Percentiles rank a stretch among this genome's conserved stretches.
Evolutionary conservation across 2,888 invertebrate species (phyloP).

Genomic region (Drosophila infuscata): DNA sequence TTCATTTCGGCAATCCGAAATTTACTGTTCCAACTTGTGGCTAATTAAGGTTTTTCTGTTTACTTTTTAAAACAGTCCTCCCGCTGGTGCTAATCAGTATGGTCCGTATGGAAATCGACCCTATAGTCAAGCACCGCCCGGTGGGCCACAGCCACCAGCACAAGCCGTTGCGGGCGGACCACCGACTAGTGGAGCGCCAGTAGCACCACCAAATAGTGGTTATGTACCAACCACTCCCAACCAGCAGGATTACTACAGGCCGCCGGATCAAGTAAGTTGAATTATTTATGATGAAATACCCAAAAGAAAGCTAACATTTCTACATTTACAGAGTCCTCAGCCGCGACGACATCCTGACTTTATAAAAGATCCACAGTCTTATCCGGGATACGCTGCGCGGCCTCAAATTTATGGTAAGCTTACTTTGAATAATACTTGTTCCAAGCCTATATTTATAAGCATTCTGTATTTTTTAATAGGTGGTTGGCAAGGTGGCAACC

Average conservation of each 20-base stretch:
- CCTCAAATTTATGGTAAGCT: constrained; percentile 89
- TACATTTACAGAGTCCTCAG: constrained; percentile 88
- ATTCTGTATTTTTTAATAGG: constrained; percentile 69
- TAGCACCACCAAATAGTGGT: constrained; percentile 85
- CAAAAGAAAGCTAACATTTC: background rate
- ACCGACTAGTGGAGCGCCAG: constrained; percentile 84
- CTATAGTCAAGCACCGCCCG: constrained; percentile 85
- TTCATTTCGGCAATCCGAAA: background rate
- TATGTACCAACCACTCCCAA: constrained; percentile 85
- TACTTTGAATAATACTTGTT: background rate
- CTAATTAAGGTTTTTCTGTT: background rate
- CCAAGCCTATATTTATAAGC: background rate
- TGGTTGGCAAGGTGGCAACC: constrained; percentile 88
- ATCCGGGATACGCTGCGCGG: constrained; percentile 88
- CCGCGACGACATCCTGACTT: constrained; percentile 93
- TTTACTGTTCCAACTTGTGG: background rate
- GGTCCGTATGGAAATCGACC: constrained; percentile 84
- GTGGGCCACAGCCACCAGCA: constrained; percentile 86
- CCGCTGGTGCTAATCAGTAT: constrained; percentile 85
- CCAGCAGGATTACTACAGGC: constrained; percentile 87
- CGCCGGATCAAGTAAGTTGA: constrained; percentile 84
- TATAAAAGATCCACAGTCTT: constrained; percentile 90
- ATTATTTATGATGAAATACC: background rate
- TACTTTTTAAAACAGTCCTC: constrained; percentile 69
- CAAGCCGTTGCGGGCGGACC: constrained; percentile 84